Conservation (phyloP, 2,113 vertebrate species). For the Bambusicola thoracicus region DNA sequence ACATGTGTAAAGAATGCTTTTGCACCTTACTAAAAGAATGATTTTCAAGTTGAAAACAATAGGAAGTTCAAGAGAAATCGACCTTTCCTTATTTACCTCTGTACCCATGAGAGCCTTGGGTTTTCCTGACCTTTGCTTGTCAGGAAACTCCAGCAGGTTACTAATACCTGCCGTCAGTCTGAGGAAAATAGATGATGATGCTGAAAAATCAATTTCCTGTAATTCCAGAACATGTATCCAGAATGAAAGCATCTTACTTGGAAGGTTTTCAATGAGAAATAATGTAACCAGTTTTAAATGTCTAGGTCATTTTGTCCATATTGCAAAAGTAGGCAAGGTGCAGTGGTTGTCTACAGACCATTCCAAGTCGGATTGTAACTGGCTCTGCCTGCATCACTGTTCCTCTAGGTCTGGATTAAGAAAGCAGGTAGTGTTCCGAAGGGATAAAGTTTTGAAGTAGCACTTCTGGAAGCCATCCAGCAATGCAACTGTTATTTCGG, state of each 20-base stretch:
- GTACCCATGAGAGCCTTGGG: neutral
- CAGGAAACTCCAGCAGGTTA: neutral
- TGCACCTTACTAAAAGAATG: neutral
- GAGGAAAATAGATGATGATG: neutral
- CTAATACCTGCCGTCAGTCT: neutral
- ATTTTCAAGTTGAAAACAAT: neutral
- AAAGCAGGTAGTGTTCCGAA: neutral
- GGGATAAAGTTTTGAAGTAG: neutral
- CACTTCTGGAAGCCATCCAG: neutral
- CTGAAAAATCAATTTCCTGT: conserved; percentile 23
- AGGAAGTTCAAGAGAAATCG: neutral
- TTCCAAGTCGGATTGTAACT: conserved; percentile 24
- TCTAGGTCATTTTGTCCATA: neutral
- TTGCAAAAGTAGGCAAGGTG: neutral
- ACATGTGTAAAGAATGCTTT: neutral
- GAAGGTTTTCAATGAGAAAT: neutral
- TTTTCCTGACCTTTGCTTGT: conserved; percentile 6
- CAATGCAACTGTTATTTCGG: neutral
- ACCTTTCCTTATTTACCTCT: conserved; percentile 28
- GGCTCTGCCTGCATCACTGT: neutral
- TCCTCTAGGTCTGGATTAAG: neutral
- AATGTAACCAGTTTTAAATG: neutral
- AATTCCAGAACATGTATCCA: neutral
- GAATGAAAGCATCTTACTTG: neutral
- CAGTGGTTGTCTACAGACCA: neutral